Conservation (phyloP, 1,140 invertebrate species). For the Anastrepha obliqua region DNA sequence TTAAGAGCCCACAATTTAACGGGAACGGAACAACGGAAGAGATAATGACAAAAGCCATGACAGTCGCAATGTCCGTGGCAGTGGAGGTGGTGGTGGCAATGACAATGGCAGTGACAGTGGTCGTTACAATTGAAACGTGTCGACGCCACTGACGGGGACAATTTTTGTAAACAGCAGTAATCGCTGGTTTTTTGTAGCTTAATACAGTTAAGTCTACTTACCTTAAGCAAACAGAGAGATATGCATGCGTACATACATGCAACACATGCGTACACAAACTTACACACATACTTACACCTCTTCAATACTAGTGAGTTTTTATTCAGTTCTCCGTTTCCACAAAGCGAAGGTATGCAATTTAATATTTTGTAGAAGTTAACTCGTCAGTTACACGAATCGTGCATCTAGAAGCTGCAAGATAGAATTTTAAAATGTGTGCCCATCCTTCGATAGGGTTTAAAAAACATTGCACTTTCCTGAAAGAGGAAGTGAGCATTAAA, state of each 20-base stretch:
- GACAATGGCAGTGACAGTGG: neutral
- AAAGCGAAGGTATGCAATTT: too few relatives aligned
- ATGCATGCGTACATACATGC: neutral
- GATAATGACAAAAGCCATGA: neutral
- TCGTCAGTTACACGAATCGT: too few relatives aligned
- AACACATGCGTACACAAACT: too few relatives aligned
- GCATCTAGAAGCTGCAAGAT: too few relatives aligned
- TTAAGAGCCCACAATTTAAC: neutral
- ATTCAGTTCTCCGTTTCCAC: too few relatives aligned
- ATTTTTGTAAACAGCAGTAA: neutral
- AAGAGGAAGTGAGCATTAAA: too few relatives aligned
- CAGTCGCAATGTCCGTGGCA: neutral
- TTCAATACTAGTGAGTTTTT: too few relatives aligned
- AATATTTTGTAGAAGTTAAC: too few relatives aligned
- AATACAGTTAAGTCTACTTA: neutral
- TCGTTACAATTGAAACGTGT: neutral
- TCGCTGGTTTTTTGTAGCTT: constrained; percentile 10
- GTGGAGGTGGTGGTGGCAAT: neutral
- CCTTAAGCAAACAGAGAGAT: neutral
- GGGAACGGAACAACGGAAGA: neutral
- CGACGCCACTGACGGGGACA: neutral
- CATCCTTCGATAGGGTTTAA: too few relatives aligned
- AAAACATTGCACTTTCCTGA: too few relatives aligned
- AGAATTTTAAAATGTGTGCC: too few relatives aligned
- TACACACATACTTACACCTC: too few relatives aligned